Evolutionary conservation across 2,797 vertebrate genomes (phyloP), one percentile per base, ranked within the genome.

Genomic region (Rhinatrema bivittatum): DNA sequence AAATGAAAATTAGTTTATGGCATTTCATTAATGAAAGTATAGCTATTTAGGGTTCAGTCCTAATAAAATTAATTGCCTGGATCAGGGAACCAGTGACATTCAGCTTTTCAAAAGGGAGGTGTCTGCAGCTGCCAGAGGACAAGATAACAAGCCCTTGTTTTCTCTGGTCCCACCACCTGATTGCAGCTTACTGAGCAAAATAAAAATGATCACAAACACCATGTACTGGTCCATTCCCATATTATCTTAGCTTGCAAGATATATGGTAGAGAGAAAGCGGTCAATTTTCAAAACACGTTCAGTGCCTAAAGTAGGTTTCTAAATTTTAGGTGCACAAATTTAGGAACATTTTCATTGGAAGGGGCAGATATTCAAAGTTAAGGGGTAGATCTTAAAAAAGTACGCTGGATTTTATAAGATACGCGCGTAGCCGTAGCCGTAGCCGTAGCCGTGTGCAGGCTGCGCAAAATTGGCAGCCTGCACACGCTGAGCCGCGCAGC

Each of bases 1-100:
- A 77, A 77, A 80, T 79, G 65, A 57, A 71, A 77, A 79, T 78
- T 70, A 74, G 59, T 60, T 62, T 54, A 58, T 67, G 56, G 63
- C 51, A 58, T 78, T 77, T 78, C 68, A 70, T 78, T 81, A 79
- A 62, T 56, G 62, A 60, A 68, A 72, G 41, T 55, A 59, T 68
- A 25, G 26, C 55, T 50, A 41, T 56, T 74, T 78, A 48, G 42
- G 46, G 29, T 35, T n/a, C 63, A 62, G 69, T 63, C 48, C 0
- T 1, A 54, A 50, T 61, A 65, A 68, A 78, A 73, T 72, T 70
- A 75, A 72, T 72, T 63, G 61, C 50, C 58, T 60, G 65, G 50
- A 61, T 58, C 58, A 57, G 46, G 59, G 56, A 54, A 61, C 36
- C 50, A 56, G 4, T 39, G 49, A 49, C 45, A 51, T 46, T 35